phyloP scores from a whole-genome alignment of 2,113 vertebrate species.

The Brienomyrus longianalis region DNA sequence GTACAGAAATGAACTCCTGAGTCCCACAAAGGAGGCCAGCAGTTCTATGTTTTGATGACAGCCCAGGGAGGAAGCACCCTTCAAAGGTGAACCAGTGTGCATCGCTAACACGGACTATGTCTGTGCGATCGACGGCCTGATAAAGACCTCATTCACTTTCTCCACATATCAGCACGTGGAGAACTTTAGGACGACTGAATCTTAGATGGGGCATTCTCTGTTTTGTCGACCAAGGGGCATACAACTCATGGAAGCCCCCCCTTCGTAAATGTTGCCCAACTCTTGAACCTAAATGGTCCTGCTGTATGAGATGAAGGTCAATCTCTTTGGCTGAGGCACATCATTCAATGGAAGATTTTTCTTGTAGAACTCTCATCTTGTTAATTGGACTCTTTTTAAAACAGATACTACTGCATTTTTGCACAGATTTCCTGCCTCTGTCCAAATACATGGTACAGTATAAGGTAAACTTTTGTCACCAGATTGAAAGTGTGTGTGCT shows the following conservation, averaged over 20 bases:
- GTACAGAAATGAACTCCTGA: neutral
- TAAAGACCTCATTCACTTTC: neutral
- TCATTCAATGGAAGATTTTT: neutral
- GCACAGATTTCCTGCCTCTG: neutral
- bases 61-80: neutral
- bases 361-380: neutral
- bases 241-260: neutral
- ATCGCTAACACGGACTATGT: neutral
- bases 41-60: neutral
- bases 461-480: neutral
- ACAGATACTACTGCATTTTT: neutral
- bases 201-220: neutral
- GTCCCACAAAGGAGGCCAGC: neutral
- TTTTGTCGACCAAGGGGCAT: neutral
- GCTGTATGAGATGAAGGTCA: neutral
- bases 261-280: too few species aligned
- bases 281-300: too few species aligned
- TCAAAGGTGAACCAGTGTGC: neutral
- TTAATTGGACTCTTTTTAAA: neutral
- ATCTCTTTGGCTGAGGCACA: too few species aligned
- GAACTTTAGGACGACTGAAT: neutral
- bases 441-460: neutral
- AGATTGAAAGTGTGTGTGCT: neutral
- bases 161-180: neutral
- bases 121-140: neutral